A percentile compares a stretch with the other conserved stretches of the same genome.
phyloP scores from a whole-genome alignment of 2,888 invertebrate genomes.

The Biston betularia region DNA sequence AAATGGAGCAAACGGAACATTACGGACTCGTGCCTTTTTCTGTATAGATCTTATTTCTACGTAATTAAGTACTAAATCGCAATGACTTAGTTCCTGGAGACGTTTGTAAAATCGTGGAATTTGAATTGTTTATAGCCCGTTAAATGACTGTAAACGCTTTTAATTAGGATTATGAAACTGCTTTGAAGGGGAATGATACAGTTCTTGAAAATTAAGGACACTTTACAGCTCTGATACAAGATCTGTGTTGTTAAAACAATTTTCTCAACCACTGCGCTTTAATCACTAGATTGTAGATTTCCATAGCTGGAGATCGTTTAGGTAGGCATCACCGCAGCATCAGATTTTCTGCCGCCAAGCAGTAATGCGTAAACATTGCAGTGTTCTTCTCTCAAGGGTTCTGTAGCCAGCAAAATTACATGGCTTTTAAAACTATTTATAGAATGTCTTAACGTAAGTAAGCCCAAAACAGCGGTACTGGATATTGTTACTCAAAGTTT shows the following conservation, averaged over 20 bases:
- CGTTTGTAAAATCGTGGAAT: conserved; percentile 37
- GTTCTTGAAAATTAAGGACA: conserved; percentile 41
- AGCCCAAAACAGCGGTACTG: too few species aligned
- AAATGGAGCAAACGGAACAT: conserved; percentile 11
- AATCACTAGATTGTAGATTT: too few species aligned
- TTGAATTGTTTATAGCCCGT: conserved; percentile 74
- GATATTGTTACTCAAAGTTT: too few species aligned
- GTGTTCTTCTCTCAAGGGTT: too few species aligned
- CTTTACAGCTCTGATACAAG: conserved; percentile 8
- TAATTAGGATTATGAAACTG: conserved; percentile 75
- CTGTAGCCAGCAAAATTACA: too few species aligned
- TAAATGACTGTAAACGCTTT: conserved; percentile 76
- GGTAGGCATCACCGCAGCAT: too few species aligned
- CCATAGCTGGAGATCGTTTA: too few species aligned
- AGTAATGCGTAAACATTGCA: too few species aligned
- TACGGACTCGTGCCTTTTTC: not conserved
- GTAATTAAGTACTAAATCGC: conserved; percentile 1
- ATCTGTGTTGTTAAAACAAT: not conserved
- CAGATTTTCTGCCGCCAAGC: too few species aligned
- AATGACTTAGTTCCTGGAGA: not conserved
- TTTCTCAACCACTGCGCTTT: too few species aligned
- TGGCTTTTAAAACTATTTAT: too few species aligned
- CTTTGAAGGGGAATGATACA: conserved; percentile 39
- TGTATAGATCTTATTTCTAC: conserved; percentile 1
- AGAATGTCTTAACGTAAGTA: too few species aligned